A percentile compares a stretch with the other conserved stretches of the same genome.
Evolutionary conservation across 64 coral and sea anemone genomes (phyloP).

Genomic region (Exaiptasia diaphana): DNA sequence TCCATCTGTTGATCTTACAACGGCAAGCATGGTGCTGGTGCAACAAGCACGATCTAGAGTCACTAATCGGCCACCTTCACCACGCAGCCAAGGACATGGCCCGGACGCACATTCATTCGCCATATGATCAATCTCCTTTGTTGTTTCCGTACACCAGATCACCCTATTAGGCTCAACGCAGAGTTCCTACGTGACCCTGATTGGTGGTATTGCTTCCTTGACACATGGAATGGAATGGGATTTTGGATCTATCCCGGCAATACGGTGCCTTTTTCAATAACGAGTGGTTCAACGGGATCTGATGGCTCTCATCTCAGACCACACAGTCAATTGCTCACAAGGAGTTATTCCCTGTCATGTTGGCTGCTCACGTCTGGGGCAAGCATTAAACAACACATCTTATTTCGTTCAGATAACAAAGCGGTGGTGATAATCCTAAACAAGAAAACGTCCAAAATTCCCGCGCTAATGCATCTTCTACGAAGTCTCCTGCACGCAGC

Average conservation of each 20-base stretch:
- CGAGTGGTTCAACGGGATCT: background rate
- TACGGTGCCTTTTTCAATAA: background rate
- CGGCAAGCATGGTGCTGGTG: background rate
- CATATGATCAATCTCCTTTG: conserved; percentile 32
- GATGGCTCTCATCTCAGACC: background rate
- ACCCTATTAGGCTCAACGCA: conserved; percentile 15
- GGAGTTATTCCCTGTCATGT: background rate
- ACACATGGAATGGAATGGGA: conserved; percentile 7
- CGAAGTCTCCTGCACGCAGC: background rate
- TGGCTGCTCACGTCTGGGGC: background rate
- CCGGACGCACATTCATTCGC: conserved; percentile 19
- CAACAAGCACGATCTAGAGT: background rate
- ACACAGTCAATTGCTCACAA: conserved; percentile 1
- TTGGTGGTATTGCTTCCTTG: conserved; percentile 24
- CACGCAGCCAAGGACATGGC: conserved; percentile 27
- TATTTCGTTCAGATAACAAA: conserved; percentile 3
- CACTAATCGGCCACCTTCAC: conserved; percentile 39
- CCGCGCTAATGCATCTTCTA: background rate
- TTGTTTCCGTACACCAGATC: conserved; percentile 19
- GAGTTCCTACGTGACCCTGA: background rate
- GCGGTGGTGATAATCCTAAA: background rate
- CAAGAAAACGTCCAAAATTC: background rate
- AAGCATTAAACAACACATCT: background rate
- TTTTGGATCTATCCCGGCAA: conserved; percentile 7
- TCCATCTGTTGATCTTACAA: background rate